Evolutionary conservation across 2,113 vertebrate genomes (phyloP), one percentile per base, ranked within the genome.

Genomic region (Indicator indicator): DNA sequence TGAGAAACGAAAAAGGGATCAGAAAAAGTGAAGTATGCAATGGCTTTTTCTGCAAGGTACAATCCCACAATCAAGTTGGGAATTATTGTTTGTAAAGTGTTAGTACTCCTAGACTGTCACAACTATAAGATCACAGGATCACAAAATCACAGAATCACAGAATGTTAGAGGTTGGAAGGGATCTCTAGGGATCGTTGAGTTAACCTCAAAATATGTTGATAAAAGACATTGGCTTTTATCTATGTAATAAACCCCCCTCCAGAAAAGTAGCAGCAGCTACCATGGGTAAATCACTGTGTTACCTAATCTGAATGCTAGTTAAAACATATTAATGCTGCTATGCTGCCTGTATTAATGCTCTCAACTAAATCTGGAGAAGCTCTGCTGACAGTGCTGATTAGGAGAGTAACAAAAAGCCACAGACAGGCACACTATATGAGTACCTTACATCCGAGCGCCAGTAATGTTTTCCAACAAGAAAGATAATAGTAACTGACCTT

Each of bases 301-400:
- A 27, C 71, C 44, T 87, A 16, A 56, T 1, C 63, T 27, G 42
- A 54, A 50, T 70, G 46, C 59, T 69, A 55, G 50, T 83, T 85
- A 88, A 84, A 94, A 42, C 68, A 55, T 32, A 9, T 83, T 67
- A 30, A 62, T 89, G 74, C 87, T 91, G 13, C 63, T 74, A 1
- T 75, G 73, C 80, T 89, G 70, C 78, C 73, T 85, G 56, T 68
- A 67, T 73, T 92, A 92, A 76, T 82, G 67, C 27, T 75, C 78
- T 82, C 77, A 70, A 16, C 50, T 93, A 79, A 82, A 84, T 75
- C 83, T 17, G 9, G 36, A 58, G 38, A 42, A 92, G 50, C 70
- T 94, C 52, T 89, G 67, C 93, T 89, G 71, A 73, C 60, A 80
- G 50, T 20, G 81, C 74, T 82, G 63, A 79, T 96, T 83, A 84